Evolutionary conservation across 2,113 vertebrate species (phyloP).

Genomic region (Callospermophilus lateralis): DNA sequence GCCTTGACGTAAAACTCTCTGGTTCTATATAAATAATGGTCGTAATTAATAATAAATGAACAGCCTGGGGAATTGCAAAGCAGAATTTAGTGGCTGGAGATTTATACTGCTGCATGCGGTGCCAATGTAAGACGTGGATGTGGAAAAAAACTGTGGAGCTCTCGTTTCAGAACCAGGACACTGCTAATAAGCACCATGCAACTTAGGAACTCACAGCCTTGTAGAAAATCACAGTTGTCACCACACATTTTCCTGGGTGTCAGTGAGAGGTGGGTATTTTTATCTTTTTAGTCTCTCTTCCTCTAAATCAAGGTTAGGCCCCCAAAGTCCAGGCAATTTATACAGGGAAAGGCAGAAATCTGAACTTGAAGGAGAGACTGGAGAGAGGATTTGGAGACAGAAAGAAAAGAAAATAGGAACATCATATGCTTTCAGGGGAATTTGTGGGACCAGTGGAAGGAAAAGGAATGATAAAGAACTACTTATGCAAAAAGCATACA

Average conservation of each 20-base stretch:
- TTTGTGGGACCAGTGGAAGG: neutral
- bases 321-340: neutral
- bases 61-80: conserved; percentile 68
- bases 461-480: neutral
- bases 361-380: neutral
- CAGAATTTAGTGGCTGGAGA: conserved; percentile 76
- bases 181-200: conserved; percentile 31
- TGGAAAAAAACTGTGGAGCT: conserved; percentile 58
- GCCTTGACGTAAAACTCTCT: conserved; percentile 68
- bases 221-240: conserved; percentile 19
- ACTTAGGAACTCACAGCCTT: neutral
- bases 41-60: conserved; percentile 84
- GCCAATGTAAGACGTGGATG: conserved; percentile 65
- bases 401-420: conserved; percentile 23
- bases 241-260: conserved; percentile 32
- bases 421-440: neutral
- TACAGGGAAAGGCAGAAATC: conserved; percentile 9
- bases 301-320: neutral
- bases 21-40: conserved; percentile 77
- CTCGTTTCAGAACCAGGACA: conserved; percentile 56
- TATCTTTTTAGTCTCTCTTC: conserved; percentile 35
- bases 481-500: conserved; percentile 32
- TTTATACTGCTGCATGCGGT: conserved; percentile 72
- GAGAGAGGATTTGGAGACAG: neutral
- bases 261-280: conserved; percentile 54